Conservation (phyloP, 2,888 invertebrate species). For the Sympetrum striolatum region DNA sequence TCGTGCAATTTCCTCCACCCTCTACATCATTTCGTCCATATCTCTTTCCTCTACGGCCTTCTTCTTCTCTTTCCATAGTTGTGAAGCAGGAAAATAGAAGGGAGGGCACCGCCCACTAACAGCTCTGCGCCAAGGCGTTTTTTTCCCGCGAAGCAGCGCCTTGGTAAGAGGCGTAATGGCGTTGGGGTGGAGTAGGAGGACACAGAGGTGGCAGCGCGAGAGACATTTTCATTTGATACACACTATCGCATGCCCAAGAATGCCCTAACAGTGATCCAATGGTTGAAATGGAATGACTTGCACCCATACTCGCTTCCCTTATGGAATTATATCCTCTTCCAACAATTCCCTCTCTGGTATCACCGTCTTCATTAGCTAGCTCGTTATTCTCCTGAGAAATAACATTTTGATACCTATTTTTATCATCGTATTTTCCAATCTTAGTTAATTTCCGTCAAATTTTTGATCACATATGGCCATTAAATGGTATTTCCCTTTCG, state of each 20-base stretch:
- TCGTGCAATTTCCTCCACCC: neutral
- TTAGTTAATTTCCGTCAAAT: too few species aligned
- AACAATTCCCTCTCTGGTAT: too few species aligned
- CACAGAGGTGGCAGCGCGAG: neutral
- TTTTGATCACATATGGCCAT: too few species aligned
- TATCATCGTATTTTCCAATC: too few species aligned
- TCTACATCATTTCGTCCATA: neutral
- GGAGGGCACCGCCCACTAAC: slow-evolving; percentile 8
- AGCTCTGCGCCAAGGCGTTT: slow-evolving; percentile 19
- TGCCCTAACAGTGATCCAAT: neutral
- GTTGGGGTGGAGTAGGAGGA: neutral
- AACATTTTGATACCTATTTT: too few species aligned
- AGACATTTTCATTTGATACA: slow-evolving; percentile 30
- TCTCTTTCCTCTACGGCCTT: neutral
- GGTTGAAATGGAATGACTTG: neutral
- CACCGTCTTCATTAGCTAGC: too few species aligned
- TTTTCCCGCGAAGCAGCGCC: neutral
- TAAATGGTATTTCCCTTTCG: too few species aligned
- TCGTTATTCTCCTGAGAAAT: too few species aligned
- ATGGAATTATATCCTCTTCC: too few species aligned
- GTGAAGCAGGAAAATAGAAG: neutral
- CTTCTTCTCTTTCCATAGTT: neutral
- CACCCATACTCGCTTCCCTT: too few species aligned
- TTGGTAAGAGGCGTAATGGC: neutral
- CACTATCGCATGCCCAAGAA: neutral